Conservation (phyloP, 1,140 invertebrate species). For the Pogonomyrmex californicus region DNA sequence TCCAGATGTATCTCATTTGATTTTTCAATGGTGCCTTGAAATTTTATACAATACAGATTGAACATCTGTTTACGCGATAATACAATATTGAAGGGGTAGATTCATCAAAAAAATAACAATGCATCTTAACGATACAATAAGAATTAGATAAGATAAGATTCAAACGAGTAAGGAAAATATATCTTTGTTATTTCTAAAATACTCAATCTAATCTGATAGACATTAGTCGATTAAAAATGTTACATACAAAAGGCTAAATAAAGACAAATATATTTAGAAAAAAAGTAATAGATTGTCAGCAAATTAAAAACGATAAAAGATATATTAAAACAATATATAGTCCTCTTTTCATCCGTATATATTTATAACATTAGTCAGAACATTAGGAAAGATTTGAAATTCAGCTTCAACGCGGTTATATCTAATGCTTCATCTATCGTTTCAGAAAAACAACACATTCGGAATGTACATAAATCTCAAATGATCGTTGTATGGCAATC, state of each 20-base stretch:
- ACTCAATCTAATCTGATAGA: neutral
- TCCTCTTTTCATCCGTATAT: neutral
- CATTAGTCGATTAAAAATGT: neutral
- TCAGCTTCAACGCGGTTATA: neutral
- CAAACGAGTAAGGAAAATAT: neutral
- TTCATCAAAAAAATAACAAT: constrained; percentile 4
- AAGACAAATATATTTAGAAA: neutral
- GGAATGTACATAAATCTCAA: constrained; percentile 41
- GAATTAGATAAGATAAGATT: neutral
- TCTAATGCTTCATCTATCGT: neutral
- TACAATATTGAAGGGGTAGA: neutral
- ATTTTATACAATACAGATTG: neutral
- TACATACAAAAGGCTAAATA: neutral
- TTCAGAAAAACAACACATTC: constrained; percentile 8
- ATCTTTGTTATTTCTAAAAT: neutral
- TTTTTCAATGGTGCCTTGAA: constrained; percentile 16
- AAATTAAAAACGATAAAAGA: neutral
- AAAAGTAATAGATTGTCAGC: neutral
- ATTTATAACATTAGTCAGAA: neutral
- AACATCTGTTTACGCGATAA: constrained; percentile 3
- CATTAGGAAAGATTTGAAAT: neutral
- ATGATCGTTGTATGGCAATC: constrained; percentile 5
- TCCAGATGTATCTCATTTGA: constrained; percentile 1
- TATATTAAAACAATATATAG: neutral
- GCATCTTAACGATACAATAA: neutral